Evolutionary conservation across 1,140 invertebrate species (phyloP).

Genomic region (Drosophila chauvacae): DNA sequence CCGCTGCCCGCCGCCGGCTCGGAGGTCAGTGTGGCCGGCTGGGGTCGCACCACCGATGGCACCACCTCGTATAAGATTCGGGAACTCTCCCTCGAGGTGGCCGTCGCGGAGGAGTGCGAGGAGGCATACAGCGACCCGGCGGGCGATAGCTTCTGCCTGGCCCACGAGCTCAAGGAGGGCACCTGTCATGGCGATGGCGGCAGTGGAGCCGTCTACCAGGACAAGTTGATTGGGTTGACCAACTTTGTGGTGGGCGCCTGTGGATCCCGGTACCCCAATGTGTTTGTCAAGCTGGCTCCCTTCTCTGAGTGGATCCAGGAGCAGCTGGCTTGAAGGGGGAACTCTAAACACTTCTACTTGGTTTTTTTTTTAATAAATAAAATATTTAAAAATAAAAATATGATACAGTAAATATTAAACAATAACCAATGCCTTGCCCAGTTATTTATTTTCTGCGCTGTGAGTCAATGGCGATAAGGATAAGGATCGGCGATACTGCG

Average conservation of each 20-base stretch:
- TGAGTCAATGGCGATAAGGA: conserved; percentile 45
- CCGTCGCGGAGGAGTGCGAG: conserved; percentile 44
- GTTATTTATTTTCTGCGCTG: background rate
- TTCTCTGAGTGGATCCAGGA: conserved; percentile 62
- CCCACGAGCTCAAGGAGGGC: conserved; percentile 68
- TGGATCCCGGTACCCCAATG: conserved; percentile 76
- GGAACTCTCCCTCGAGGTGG: conserved; percentile 32
- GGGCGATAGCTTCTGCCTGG: conserved; percentile 58
- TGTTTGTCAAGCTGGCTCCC: conserved; percentile 59
- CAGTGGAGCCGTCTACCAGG: conserved; percentile 60
- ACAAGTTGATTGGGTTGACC: conserved; percentile 59
- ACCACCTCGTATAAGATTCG: conserved; percentile 64
- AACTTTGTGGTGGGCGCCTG: conserved; percentile 79
- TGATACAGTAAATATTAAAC: background rate
- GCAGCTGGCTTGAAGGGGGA: conserved; percentile 27
- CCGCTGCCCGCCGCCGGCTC: conserved; percentile 39
- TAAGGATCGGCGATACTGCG: conserved; percentile 36
- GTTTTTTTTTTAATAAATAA: background rate
- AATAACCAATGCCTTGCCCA: background rate
- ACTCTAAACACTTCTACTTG: no score
- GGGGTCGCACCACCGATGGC: conserved; percentile 63
- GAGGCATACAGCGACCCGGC: conserved; percentile 60
- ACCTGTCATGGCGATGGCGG: conserved; percentile 77
- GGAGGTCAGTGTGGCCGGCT: conserved; percentile 57
- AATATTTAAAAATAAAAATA: conserved; percentile 1